Base-by-base conservation (phyloP, 1,140 invertebrate genomes). In the Orius insidiosus region DNA sequence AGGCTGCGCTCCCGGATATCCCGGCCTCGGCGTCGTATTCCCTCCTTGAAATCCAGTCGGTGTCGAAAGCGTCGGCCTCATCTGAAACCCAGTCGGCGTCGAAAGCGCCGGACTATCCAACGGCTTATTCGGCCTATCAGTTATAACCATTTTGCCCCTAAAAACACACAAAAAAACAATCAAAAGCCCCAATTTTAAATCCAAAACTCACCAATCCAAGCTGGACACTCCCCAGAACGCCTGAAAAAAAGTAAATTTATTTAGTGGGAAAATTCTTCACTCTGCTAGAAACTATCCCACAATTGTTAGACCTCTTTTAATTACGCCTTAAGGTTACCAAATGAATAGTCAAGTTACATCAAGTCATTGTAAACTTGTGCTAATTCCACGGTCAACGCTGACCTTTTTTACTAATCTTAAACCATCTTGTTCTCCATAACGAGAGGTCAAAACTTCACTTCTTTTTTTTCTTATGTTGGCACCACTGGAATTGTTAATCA, bases 61-160 rank as follows among this genome's bases (percentile, higher is more conserved):
- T 10, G 48, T 40, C 13, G 47, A 49, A 9, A 43, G 39, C 11
- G 11, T 7, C 11, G 41, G 41, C 5, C 24, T 30, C 10, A 31
- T n/a, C 24, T 43, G 41, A 30, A 11, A 24, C 18, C 40, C 9
- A 45, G 48, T 39, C 34, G 34, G 16, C 16, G 11, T 6, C 33
- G 45, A n/a, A 35, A 16, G 18, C 9, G 33, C 24, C 24, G 24
- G 24, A 24, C 24, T 7, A 11, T 57, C 54, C 50, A 70, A 67
- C 0, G 68, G 64, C 47, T 62, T 62, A 15, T 63, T 56, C 3
- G 70, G 70, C 53, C 62, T 61, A 47, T 69, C 65, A 72, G 40
- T 66, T 67, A 50, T 72, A 72, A 5, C 69, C 69, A 52, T 53
- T 63, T 59, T 70, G 65, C 9, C 62, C 66, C 64, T 66, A 33